A percentile compares a stretch with the other conserved stretches of the same genome.
phyloP scores from a whole-genome alignment of 2,888 invertebrate genomes.

The Harpalus rubripes region DNA sequence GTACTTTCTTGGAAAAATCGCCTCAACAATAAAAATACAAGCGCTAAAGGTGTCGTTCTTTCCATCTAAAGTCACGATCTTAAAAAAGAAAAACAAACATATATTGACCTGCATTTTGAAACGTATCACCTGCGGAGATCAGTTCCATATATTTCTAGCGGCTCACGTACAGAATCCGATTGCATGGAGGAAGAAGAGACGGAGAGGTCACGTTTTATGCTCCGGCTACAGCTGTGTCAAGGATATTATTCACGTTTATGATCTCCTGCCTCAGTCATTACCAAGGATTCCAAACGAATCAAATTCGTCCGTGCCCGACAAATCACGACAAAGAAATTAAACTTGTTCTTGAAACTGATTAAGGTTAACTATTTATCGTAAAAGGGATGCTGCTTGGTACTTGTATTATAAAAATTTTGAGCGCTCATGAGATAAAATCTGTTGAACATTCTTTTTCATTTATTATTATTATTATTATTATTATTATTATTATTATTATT shows the following conservation, averaged over 20 bases:
- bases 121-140: conserved; percentile 48
- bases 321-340: not conserved
- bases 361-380: too few relatives aligned
- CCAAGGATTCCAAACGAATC: conserved; percentile 5
- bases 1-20: conserved; percentile 21
- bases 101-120: conserved; percentile 54
- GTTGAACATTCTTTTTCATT: too few relatives aligned
- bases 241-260: conserved; percentile 61
- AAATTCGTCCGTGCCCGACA: not conserved
- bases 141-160: conserved; percentile 43
- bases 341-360: not conserved
- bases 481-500: too few relatives aligned
- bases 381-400: too few relatives aligned
- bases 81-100: conserved; percentile 60
- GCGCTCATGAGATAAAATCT: too few relatives aligned
- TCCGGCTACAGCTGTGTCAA: conserved; percentile 48
- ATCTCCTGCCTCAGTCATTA: conserved; percentile 39
- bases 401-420: too few relatives aligned
- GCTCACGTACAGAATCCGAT: conserved; percentile 54
- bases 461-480: too few relatives aligned
- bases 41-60: conserved; percentile 46
- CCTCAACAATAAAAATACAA: conserved; percentile 51
- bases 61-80: conserved; percentile 54
- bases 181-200: conserved; percentile 4
- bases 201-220: conserved; percentile 59